Percentiles rank a stretch among this genome's conserved stretches.
Conservation (phyloP, 1,140 invertebrate genomes). For the Lasaia peninsularis region DNA sequence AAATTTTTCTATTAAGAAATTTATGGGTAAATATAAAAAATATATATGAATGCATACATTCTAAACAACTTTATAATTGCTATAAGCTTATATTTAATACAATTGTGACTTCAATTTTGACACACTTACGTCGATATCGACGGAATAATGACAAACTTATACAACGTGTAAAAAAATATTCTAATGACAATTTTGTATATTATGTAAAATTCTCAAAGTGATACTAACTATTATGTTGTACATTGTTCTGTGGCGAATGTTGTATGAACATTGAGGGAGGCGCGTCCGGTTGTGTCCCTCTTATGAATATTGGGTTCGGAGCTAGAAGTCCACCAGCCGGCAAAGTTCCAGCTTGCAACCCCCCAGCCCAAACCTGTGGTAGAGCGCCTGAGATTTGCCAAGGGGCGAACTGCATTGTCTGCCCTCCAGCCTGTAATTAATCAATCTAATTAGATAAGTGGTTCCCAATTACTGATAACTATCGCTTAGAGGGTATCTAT, state of each 20-base stretch:
- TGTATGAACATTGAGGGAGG: conserved; percentile 88
- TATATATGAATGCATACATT: too few species aligned
- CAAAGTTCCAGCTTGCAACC: conserved; percentile 79
- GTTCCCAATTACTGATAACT: background rate
- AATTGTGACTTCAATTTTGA: too few species aligned
- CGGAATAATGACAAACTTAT: too few species aligned
- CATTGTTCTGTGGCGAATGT: conserved; percentile 83
- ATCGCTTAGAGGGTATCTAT: background rate
- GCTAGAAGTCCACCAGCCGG: conserved; percentile 74
- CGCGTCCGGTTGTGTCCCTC: conserved; percentile 86
- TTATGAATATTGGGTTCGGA: conserved; percentile 90
- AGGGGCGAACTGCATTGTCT: conserved; percentile 80
- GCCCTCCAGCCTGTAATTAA: conserved; percentile 73
- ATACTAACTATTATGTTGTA: conserved; percentile 60
- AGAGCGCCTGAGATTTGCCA: conserved; percentile 81
- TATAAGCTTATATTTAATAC: too few species aligned
- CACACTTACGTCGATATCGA: too few species aligned
- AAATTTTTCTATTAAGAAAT: too few species aligned
- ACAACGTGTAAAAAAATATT: too few species aligned
- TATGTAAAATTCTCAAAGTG: background rate
- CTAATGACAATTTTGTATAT: background rate
- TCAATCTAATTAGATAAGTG: background rate
- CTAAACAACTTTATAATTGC: too few species aligned
- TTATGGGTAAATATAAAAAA: too few species aligned
- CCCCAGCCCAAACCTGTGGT: conserved; percentile 83